These are phyloP conservation scores for Euplagia quadripunctaria DNA, from an alignment of 2,888 invertebrate species.

Conservation along the genomic window DNA sequence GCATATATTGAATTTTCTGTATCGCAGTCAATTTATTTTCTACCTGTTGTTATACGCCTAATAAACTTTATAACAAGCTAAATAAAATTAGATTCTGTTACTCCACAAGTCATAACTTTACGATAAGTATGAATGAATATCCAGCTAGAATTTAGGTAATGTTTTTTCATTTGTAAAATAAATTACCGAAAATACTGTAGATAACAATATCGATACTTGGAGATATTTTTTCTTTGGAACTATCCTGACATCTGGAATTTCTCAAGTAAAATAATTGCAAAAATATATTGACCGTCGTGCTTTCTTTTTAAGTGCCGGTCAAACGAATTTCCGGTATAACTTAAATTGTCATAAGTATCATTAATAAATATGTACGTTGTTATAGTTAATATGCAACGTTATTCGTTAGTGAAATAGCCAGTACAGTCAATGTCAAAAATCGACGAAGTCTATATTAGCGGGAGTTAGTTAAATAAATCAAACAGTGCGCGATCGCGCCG, in stretches of 20 bases:
- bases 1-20: neutral
- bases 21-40: neutral
- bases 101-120: neutral
- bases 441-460: slow-evolving; percentile 59
- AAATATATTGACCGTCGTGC: too few species aligned
- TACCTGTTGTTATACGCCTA: neutral
- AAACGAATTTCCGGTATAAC: too few species aligned
- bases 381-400: neutral
- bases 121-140: too few species aligned
- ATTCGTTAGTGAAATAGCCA: slow-evolving; percentile 6
- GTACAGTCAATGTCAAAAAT: slow-evolving; percentile 69
- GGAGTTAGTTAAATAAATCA: slow-evolving; percentile 77
- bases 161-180: neutral
- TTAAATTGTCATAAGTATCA: neutral
- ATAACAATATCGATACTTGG: neutral
- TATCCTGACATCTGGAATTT: too few species aligned
- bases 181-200: neutral
- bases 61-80: neutral
- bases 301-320: too few species aligned
- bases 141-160: too few species aligned
- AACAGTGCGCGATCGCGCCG: slow-evolving; percentile 62
- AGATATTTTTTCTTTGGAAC: neutral
- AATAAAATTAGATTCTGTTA: neutral
- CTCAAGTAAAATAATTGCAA: too few species aligned
- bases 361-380: neutral